Base-by-base conservation (phyloP, 1,140 invertebrate genomes). In the Ctenoplectra terminalis region DNA sequence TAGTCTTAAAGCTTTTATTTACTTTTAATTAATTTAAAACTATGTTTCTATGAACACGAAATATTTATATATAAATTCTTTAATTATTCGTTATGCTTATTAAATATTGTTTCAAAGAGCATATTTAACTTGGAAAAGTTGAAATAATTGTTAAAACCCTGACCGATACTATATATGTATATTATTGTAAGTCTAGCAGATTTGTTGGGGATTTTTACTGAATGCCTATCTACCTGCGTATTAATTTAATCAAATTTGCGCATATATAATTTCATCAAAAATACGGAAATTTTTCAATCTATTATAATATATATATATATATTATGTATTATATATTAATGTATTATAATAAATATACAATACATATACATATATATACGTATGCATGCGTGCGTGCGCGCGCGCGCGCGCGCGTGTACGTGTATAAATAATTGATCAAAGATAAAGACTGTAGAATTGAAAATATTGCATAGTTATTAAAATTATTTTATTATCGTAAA, bases 1-100 rank as follows among this genome's bases (percentile, higher is more conserved):
- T 54, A 29, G 13, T 26, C 67, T 37, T 34, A n/a, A 37, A 52
- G 40, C 8, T 46, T 43, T 77, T 77, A 77, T 77, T 69, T 77
- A 67, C 23, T 54, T 26, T 46, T 23, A 11, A 58, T 67, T 37
- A 69, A 56, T 77, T n/a, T 13, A 46, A 69, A 77, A 77, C 8
- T 13, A 29, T 77, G 52, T 46, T 77, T 69, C 56, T 77, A 69
- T 26, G 40, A 69, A 58, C 37, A n/a, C 40, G 9, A 58, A 11
- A 1, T 58, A n/a, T 48, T 46, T n/a, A 5, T 23, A 26, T 29
- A 7, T 1, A 9, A 43, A 43, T 26, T 9, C 8, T 43, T 43
- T 43, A n/a, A 7, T 34, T 34, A 13, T 56, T 1, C 0, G 15
- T 3, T 26, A 34, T 34, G 6, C 31, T 17, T 34, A 69, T 43